phyloP scores from a whole-genome alignment of 2,797 vertebrate species.

The Pagetopsis macropterus region DNA sequence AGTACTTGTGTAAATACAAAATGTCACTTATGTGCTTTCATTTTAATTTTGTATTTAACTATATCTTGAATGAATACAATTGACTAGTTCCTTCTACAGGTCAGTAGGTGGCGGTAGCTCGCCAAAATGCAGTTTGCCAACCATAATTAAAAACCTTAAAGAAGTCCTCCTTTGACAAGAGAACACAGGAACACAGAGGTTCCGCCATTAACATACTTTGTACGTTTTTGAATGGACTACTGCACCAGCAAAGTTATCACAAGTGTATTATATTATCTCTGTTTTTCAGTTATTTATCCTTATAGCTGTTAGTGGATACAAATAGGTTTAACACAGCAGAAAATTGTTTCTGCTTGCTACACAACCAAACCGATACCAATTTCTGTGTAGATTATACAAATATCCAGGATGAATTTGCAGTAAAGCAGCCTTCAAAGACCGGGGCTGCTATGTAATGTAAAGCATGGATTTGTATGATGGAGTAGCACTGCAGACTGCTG shows the following conservation, averaged over 20 bases:
- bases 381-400: not conserved
- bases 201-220: fast-evolving
- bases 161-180: constrained; percentile 17
- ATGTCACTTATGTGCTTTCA: too few species aligned
- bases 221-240: not conserved
- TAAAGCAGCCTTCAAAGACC: not conserved
- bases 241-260: not conserved
- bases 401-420: not conserved
- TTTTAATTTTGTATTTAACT: not conserved
- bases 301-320: not conserved
- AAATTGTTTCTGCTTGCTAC: not conserved
- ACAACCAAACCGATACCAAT: not conserved
- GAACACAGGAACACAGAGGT: not conserved
- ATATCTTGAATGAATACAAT: not conserved
- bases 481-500: not conserved
- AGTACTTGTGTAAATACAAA: not conserved
- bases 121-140: not conserved
- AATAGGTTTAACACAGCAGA: not conserved
- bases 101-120: constrained; percentile 22
- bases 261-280: not conserved
- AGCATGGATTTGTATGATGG: constrained; percentile 5
- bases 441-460: not conserved
- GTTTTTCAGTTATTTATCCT: not conserved
- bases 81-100: not conserved
- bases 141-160: not conserved